Base-by-base conservation (phyloP, 1,140 invertebrate genomes). In the Hylaeus volcanicus region DNA sequence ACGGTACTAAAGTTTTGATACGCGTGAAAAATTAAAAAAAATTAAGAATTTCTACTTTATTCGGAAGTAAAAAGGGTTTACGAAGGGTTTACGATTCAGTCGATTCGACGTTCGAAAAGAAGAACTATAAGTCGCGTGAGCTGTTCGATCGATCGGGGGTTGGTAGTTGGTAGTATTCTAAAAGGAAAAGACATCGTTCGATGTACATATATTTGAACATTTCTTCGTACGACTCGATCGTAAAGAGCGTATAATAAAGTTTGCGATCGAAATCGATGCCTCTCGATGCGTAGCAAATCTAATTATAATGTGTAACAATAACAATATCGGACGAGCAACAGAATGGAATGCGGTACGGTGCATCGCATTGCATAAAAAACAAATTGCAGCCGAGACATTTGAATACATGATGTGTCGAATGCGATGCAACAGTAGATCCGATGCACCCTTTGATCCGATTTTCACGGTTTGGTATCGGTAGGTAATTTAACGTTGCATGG, bases 271-370 rank as follows among this genome's bases (percentile, higher is more conserved):
- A 68, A 68, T 79, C 61, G n/a, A 60, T 12, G 48, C 1, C n/a
- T 45, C 55, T 66, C 37, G 55, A 63, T 83, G 85, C 85, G 79
- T 37, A 87, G 56, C 74, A 87, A 15, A 85, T 66, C 85, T 86
- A 74, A 87, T 86, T 82, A 43, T 77, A 60, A 86, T 82, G 63
- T 58, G n/a, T 70, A 61, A 76, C 58, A 61, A 87, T 70, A 61
- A 76, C 58, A 61, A 87, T 88, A 88, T 88, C 85, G 70, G 78
- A 80, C 61, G 74, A 85, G 81, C 85, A 86, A 83, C 71, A 78
- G 79, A 79, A 68, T 81, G 84, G 88, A 91, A 91, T 91, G 87
- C 88, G 69, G 69, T 48, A 77, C 63, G 45, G 61, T 78, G 76
- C n/a, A 78, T 79, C 56, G 74, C 63, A 74, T 66, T 74, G 85